Conservation (phyloP, 2,888 invertebrate genomes). For the Agrotis puta region DNA sequence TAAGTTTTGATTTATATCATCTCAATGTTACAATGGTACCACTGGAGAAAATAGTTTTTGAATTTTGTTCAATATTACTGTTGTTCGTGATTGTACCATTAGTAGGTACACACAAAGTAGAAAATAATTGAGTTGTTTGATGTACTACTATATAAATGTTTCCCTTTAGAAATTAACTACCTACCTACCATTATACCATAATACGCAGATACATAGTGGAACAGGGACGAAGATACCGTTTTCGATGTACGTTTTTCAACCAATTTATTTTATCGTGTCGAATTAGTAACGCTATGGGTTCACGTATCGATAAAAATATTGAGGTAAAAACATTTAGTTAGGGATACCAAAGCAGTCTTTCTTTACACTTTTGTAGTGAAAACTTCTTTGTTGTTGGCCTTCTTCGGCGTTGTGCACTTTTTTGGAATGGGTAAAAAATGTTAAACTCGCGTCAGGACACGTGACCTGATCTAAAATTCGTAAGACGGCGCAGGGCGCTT, state of each 20-base stretch:
- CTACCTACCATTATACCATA: not conserved
- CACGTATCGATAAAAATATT: slow-evolving; percentile 8
- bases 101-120: not conserved
- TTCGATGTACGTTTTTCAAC: slow-evolving; percentile 4
- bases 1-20: too few species aligned
- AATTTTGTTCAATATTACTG: not conserved
- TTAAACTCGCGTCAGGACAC: too few species aligned
- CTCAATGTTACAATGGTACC: not conserved
- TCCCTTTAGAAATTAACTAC: slow-evolving; percentile 15
- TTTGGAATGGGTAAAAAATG: too few species aligned
- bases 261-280: slow-evolving; percentile 5
- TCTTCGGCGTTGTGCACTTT: too few species aligned
- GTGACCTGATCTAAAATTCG: too few species aligned
- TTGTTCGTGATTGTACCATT: too few species aligned
- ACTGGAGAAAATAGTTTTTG: not conserved
- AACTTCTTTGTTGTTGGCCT: too few species aligned
- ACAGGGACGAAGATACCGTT: not conserved
- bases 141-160: too few species aligned
- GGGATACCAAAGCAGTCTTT: not conserved
- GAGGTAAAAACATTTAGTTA: too few species aligned
- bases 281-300: not conserved
- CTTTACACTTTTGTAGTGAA: too few species aligned
- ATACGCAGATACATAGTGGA: not conserved
- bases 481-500: too few species aligned
- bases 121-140: too few species aligned